Evolutionary conservation across 2,113 vertebrate genomes (phyloP).

Genomic region (Stictonetta naevosa): DNA sequence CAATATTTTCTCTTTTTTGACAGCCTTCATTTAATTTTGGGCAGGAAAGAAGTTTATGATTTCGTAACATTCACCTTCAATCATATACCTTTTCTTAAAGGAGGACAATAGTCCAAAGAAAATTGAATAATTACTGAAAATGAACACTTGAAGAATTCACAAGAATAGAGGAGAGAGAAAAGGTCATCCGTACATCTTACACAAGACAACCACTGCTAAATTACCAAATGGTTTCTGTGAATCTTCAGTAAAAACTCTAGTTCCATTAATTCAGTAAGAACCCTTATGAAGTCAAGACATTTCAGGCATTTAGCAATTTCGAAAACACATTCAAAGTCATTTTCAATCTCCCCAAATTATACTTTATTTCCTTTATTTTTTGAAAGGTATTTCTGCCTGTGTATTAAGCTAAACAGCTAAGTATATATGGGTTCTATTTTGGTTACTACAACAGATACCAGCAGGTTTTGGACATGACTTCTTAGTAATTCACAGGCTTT

Average conservation of each 20-base stretch:
- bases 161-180: background rate
- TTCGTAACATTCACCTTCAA: background rate
- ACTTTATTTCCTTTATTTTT: background rate
- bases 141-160: background rate
- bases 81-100: background rate
- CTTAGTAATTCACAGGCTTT: background rate
- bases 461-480: background rate
- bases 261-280: background rate
- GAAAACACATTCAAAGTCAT: background rate
- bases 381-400: background rate
- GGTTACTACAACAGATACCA: background rate
- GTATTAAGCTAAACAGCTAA: background rate
- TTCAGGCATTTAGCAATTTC: background rate
- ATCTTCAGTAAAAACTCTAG: background rate
- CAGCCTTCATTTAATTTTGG: background rate
- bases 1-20: background rate
- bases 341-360: background rate
- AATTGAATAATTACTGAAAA: background rate
- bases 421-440: background rate
- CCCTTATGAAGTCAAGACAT: background rate
- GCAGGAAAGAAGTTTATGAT: background rate
- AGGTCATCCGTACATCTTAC: background rate
- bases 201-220: background rate
- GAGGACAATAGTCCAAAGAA: background rate
- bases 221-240: background rate